Conservation (phyloP, 2,113 vertebrate species). For the Rhagologus leucostigma region DNA sequence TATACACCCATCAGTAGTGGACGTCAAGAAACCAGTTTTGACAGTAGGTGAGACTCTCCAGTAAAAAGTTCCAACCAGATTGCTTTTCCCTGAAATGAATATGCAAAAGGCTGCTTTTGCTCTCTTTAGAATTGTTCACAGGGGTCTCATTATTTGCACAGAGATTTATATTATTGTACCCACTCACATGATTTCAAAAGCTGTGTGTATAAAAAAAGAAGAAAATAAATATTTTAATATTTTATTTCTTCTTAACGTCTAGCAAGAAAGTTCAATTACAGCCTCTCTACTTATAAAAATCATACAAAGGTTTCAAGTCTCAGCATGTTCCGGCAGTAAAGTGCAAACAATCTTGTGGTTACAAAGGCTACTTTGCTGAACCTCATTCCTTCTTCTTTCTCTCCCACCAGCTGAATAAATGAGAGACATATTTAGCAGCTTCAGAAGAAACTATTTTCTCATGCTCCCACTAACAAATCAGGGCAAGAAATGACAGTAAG, state of each 20-base stretch:
- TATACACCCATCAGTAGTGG: not conserved
- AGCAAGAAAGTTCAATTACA: constrained; percentile 54
- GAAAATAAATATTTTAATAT: constrained; percentile 50
- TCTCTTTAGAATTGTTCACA: constrained; percentile 1
- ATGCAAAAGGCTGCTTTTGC: not conserved
- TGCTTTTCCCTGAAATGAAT: constrained; percentile 6
- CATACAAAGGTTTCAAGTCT: constrained; percentile 38
- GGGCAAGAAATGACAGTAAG: constrained; percentile 28
- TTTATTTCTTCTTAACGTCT: constrained; percentile 41
- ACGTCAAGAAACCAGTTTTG: not conserved
- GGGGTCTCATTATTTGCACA: constrained; percentile 23
- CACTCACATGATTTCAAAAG: constrained; percentile 31
- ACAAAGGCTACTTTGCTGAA: constrained; percentile 56
- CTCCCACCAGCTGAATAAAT: constrained; percentile 58
- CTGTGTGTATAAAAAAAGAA: not conserved
- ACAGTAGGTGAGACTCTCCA: not conserved
- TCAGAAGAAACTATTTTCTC: constrained; percentile 59
- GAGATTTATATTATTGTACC: constrained; percentile 20
- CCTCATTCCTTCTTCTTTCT: constrained; percentile 31
- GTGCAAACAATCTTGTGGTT: constrained; percentile 46
- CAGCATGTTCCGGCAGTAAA: constrained; percentile 45
- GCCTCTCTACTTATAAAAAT: constrained; percentile 45
- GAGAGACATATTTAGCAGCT: constrained; percentile 55
- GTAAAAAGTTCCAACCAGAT: not conserved
- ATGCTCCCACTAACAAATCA: constrained; percentile 45